Evolutionary conservation across 1,140 invertebrate species (phyloP), one percentile per base, ranked within the genome.

Genomic region (Drosophila mayri): DNA sequence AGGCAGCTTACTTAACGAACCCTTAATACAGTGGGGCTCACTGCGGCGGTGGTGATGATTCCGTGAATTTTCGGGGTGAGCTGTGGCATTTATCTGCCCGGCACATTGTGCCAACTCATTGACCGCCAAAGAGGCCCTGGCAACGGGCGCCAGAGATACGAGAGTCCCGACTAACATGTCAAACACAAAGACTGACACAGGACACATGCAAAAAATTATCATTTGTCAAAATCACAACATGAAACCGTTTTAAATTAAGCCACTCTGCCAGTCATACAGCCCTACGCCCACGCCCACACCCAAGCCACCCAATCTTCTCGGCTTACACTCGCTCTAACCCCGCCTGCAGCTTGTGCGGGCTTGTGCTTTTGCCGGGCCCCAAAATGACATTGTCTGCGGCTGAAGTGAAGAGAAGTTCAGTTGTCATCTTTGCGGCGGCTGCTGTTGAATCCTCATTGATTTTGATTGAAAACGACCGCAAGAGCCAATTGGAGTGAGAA

Each of bases 201-300:
- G 25, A 38, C 71, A 79, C 79, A 76, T 61, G 30, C 60, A 72
- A 76, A 87, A 88, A 84, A 84, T 88, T 88, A 87, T 87, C 84
- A 87, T 87, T 87, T 88, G 84, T 87, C 84, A 88, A 87, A 86
- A 87, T 87, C 84, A 88, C 76, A 87, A 87, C 80, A 88, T 88
- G 84, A 88, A 87, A 87, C 80, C 84, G 65, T 87, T 87, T 87
- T 88, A 87, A 88, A 87, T 87, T 88, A 88, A 87, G 80, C 84
- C 80, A 87, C 84, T 84, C 84, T 72, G 67, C 75, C 63, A 74
- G 59, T 78, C 62, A 70, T 49, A 46, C 52, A 38, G 35, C 35
- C 52, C 49, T 35, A 54, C 30, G 20, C 50, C 50, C 50, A 3
- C 14, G 8, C 32, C 32, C n/a, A 3, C 14, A 8, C 50, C 52